Evolutionary conservation across 2,888 invertebrate genomes (phyloP), one percentile per base, ranked within the genome.

Genomic region (Eupsilia transversa): DNA sequence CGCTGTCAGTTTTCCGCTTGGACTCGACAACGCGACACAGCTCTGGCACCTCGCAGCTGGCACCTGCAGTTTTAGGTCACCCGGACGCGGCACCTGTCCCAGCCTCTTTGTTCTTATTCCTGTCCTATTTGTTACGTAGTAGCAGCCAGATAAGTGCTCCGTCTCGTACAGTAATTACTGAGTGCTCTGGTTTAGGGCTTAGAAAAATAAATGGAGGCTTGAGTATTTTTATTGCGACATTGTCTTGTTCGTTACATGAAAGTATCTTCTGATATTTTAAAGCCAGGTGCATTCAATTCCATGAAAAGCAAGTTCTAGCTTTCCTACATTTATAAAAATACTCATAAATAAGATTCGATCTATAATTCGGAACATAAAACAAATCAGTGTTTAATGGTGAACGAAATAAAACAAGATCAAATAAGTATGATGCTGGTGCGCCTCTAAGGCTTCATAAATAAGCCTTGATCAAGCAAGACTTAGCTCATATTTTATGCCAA

Each of bases 41-140:
- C 87, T 87, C 91, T 91, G 92, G 92, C 94, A 94, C 93, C 93
- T 93, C 86, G 87, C 89, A 87, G 88, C 90, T 89, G 90, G 79
- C 83, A 94, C 93, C 93, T 93, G 92, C 93, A 93, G 89, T 95
- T 94, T 92, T 93, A 95, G 96, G 95, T 96, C 95, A 96, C 92
- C 88, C 92, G 92, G 91, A 90, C 92, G 89, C 90, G 88, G 87
- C 89, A 88, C 89, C 90, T 89, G 90, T 88, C 86, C 78, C 85
- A 79, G 86, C 82, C 84, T 89, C 91, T 90, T 90, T 91, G 91
- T 91, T 92, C 91, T 90, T 89, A 86, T 89, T 90, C 91, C 87
- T 85, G 79, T 80, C 72, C 86, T 73, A 80, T 87, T 86, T 87
- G 74, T 80, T 77, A 80, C 85, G 83, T 88, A 83, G 83, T 79